A percentile compares a stretch with the other conserved stretches of the same genome.
Evolutionary conservation across 2,888 invertebrate species (phyloP).

Genomic region (Odontothrips loti): DNA sequence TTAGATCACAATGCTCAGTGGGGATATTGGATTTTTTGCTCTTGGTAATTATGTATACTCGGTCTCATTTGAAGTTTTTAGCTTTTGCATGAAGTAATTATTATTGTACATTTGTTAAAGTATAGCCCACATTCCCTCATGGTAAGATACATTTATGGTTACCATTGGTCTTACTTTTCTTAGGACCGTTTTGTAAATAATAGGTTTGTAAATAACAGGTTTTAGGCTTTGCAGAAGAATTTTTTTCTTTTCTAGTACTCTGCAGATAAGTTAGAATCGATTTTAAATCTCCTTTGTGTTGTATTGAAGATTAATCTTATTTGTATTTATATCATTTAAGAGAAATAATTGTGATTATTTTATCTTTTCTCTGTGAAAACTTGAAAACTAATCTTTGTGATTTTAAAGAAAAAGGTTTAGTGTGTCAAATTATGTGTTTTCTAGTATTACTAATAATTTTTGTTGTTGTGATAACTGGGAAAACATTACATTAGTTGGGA

Average conservation of each 20-base stretch:
- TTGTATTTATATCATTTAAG: neutral
- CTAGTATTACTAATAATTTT: neutral
- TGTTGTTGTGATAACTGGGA: neutral
- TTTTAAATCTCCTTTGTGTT: neutral
- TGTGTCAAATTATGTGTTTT: neutral
- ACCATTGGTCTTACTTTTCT: neutral
- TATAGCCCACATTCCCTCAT: slow-evolving; percentile 14
- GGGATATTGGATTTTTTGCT: neutral
- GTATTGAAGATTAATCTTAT: neutral
- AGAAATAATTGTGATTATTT: neutral
- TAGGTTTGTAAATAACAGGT: neutral
- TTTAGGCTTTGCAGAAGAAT: neutral
- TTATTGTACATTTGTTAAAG: neutral
- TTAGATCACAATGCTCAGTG: neutral
- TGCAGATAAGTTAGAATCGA: neutral
- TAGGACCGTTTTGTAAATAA: neutral
- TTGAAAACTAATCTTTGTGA: neutral
- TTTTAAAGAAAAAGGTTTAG: neutral
- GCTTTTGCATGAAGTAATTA: neutral
- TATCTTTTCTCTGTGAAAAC: neutral
- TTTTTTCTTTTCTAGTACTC: neutral
- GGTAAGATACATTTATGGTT: neutral
- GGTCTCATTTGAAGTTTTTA: neutral
- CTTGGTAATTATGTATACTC: neutral
- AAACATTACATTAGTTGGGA: neutral